Evolutionary conservation across 2,797 vertebrate genomes (phyloP), one percentile per base, ranked within the genome.

Genomic region (Gadopsis marmoratus): DNA sequence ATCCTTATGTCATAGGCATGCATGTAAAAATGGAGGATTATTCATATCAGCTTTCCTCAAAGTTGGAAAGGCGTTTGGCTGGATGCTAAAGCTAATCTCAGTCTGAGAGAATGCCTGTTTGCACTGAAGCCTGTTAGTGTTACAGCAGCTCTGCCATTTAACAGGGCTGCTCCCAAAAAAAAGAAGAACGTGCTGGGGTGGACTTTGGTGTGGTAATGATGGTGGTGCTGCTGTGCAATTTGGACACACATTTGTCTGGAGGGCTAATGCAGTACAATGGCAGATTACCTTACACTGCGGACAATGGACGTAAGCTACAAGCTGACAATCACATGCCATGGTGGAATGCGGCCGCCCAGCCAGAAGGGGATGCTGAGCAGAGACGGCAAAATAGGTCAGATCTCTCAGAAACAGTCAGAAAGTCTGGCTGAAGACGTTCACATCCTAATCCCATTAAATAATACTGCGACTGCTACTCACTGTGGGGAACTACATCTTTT

Each of bases 41-140:
- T 86, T 89, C 81, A 84, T 91, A 92, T 94, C 91, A 82, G 83
- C 83, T 93, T 93, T 88, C 91, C 82, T 85, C 84, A 90, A 88
- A 89, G 85, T 85, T 37, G 37, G 37, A 37, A 8, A 35, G 85
- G 60, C 39, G 13, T 85, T 91, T 85, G 90, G 90, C 88, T 79
- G 87, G 83, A 86, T 81, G 75, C 76, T 87, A 45, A 41, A 29
- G 90, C 89, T 91, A 89, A 88, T 92, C 88, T 89, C 79, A 47
- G 82, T 63, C 78, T 86, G 75, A 58, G 85, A 76, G 83, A 88
- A 79, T 21, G 78, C 78, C 74, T 81, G 63, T 69, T 71, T 72
- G 74, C 59, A 19, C 59, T 31, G 54, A 80, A 77, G 75, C 81
- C 83, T 74, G 71, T 86, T 82, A 80, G 73, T 72, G 74, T 85